phyloP scores from a whole-genome alignment of 2,113 vertebrate genomes.

The Boulengeromyrus knoepffleri region DNA sequence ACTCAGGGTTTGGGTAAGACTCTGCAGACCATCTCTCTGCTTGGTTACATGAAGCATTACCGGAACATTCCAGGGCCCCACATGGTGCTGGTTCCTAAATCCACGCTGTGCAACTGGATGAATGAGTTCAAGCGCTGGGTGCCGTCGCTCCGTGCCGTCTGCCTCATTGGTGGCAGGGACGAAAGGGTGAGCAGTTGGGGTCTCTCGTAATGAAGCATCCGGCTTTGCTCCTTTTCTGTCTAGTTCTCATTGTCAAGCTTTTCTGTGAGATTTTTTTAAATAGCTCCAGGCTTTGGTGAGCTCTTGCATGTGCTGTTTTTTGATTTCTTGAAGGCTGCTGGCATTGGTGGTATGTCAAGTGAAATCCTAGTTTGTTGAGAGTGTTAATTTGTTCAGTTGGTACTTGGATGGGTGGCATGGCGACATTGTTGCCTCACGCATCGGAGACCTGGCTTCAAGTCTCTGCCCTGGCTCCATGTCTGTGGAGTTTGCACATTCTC shows the following conservation, averaged over 20 bases:
- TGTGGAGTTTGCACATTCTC: not conserved
- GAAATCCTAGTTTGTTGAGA: not conserved
- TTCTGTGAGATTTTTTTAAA: no score
- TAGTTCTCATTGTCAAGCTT: not conserved
- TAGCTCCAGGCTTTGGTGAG: not conserved
- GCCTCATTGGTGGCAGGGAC: slow-evolving; percentile 88
- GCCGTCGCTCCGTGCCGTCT: slow-evolving; percentile 89
- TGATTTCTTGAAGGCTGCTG: not conserved
- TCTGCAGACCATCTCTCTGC: slow-evolving; percentile 91
- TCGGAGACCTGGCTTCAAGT: not conserved
- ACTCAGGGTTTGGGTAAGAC: slow-evolving; percentile 91
- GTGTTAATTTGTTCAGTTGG: not conserved
- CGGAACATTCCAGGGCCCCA: slow-evolving; percentile 97
- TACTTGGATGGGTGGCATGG: not conserved
- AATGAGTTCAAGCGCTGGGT: slow-evolving; percentile 98
- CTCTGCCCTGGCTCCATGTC: not conserved
- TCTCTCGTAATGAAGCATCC: not conserved
- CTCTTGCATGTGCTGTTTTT: not conserved
- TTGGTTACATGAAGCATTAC: slow-evolving; percentile 99
- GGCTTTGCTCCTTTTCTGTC: not conserved
- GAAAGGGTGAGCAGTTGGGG: slow-evolving; percentile 66
- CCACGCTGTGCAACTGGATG: slow-evolving; percentile 99
- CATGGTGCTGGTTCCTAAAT: slow-evolving; percentile 98
- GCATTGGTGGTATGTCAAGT: not conserved
- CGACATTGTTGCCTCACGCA: not conserved